phyloP scores from a whole-genome alignment of 2,113 vertebrate species.

The Mobula hypostoma region DNA sequence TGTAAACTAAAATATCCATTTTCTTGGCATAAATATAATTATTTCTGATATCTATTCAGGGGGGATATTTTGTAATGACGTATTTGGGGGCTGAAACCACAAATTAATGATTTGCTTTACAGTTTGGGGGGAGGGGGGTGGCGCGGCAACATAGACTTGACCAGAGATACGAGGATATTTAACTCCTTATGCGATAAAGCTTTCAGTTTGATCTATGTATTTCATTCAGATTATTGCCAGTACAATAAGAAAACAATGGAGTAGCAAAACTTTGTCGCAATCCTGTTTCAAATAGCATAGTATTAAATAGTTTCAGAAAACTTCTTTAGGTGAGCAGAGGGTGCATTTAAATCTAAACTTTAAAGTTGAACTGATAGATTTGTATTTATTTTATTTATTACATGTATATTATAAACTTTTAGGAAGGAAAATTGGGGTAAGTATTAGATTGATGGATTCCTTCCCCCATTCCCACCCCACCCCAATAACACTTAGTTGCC shows the following conservation, averaged over 20 bases:
- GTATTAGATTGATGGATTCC: not conserved
- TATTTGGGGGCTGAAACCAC: not conserved
- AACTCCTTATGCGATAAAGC: not conserved
- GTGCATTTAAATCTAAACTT: constrained; percentile 6
- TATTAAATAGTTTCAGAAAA: constrained; percentile 26
- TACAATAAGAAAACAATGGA: not conserved
- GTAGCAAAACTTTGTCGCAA: not conserved
- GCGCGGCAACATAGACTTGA: no score
- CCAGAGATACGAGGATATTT: not conserved
- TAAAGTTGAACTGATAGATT: constrained; percentile 17
- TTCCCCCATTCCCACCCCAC: no score
- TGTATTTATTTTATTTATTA: constrained; percentile 37
- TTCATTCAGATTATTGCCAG: not conserved
- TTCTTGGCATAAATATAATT: not conserved
- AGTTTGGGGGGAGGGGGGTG: not conserved
- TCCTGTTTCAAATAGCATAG: not conserved
- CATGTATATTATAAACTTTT: not conserved
- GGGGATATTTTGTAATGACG: not conserved
- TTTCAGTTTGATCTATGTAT: not conserved
- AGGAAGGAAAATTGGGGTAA: constrained; percentile 23
- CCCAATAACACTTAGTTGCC: not conserved
- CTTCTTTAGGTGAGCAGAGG: not conserved
- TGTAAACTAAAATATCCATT: not conserved
- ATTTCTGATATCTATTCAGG: not conserved
- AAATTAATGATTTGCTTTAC: not conserved